Percentiles rank a stretch among this genome's conserved stretches.
Evolutionary conservation across 2,888 invertebrate species (phyloP).

Genomic region (Noctua fimbriata): DNA sequence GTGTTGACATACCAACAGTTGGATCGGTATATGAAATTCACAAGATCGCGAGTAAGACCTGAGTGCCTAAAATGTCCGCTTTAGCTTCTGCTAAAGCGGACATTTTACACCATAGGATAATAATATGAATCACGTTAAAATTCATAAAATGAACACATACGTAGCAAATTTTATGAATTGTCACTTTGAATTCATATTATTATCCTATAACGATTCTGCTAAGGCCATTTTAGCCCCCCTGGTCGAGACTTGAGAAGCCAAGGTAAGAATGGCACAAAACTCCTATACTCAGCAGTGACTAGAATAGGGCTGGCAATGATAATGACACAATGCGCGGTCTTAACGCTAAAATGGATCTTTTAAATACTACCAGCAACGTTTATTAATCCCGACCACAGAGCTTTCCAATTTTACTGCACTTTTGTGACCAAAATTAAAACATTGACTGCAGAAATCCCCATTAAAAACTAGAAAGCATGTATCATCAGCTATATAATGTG

Average conservation of each 20-base stretch:
- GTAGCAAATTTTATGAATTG: too few species aligned
- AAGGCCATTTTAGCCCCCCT: too few species aligned
- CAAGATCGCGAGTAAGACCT: neutral
- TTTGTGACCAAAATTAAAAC: conserved; percentile 13
- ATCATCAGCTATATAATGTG: conserved; percentile 53
- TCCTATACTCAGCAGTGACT: neutral
- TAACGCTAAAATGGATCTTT: neutral
- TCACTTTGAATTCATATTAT: too few species aligned
- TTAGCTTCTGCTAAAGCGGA: too few species aligned
- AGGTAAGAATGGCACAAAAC: neutral
- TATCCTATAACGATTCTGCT: too few species aligned
- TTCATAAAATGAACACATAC: too few species aligned
- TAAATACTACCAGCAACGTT: neutral
- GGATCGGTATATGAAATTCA: neutral
- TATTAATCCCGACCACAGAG: neutral
- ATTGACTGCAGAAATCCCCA: conserved; percentile 26
- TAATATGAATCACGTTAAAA: too few species aligned
- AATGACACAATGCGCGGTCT: neutral
- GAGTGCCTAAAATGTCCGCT: neutral
- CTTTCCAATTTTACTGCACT: neutral
- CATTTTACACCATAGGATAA: too few species aligned
- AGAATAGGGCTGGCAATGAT: neutral
- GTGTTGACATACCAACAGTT: neutral
- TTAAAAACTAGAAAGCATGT: conserved; percentile 64
- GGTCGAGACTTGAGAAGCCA: too few species aligned